Evolutionary conservation across 2,797 vertebrate genomes (phyloP).

Genomic region (Vipera ursinii): DNA sequence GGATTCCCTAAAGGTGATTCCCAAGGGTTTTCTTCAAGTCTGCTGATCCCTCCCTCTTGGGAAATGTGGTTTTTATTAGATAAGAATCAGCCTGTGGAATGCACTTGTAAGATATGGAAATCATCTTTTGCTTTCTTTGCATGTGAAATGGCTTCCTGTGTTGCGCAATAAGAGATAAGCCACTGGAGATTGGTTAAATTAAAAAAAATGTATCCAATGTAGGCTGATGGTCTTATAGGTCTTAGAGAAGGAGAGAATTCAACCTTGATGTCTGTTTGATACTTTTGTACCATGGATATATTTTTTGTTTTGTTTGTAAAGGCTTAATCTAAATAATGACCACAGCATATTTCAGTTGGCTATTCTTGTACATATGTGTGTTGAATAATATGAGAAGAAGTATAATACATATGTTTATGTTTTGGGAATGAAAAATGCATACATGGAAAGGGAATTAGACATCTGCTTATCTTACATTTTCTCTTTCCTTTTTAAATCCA

Average conservation of each 20-base stretch:
- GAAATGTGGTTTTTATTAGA: neutral
- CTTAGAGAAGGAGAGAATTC: neutral
- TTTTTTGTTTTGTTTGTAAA: neutral
- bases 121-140: neutral
- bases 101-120: neutral
- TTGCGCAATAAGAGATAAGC: neutral
- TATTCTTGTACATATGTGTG: neutral
- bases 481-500: constrained; percentile 4
- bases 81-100: neutral
- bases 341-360: neutral
- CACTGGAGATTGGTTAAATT: neutral
- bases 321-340: neutral
- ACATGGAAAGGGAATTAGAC: neutral
- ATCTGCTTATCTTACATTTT: constrained; percentile 3
- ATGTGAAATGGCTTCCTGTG: neutral
- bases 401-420: neutral
- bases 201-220: neutral
- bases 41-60: neutral
- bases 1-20: neutral
- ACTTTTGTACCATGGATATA: neutral
- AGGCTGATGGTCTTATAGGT: neutral
- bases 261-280: neutral
- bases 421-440: neutral
- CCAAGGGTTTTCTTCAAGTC: neutral
- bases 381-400: neutral